These are phyloP conservation scores for Perizoma affinitatum DNA, from an alignment of 2,888 invertebrate genomes.

Conservation along the genomic window DNA sequence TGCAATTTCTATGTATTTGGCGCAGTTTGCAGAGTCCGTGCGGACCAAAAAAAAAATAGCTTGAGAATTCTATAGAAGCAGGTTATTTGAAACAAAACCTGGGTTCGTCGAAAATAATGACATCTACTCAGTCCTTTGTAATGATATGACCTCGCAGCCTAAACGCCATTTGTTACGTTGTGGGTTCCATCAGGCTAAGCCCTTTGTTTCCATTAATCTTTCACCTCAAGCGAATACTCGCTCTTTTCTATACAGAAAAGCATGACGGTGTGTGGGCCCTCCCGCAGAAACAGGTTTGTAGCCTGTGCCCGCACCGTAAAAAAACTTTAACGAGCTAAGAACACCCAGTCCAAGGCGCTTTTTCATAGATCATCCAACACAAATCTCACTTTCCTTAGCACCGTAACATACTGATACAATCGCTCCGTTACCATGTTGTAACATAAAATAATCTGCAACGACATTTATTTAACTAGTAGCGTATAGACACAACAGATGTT, in stretches of 20 bases:
- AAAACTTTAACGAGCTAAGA: conserved; percentile 66
- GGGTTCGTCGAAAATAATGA: neutral
- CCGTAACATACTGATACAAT: conserved; percentile 65
- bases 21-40: no score
- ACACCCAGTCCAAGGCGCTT: conserved; percentile 32
- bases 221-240: conserved; percentile 16
- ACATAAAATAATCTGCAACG: conserved; percentile 62
- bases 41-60: no score
- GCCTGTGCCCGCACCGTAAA: conserved; percentile 48
- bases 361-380: conserved; percentile 59
- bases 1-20: no score
- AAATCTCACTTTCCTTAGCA: conserved; percentile 71
- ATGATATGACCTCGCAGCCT: conserved; percentile 27
- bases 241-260: conserved; percentile 15
- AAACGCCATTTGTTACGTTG: conserved; percentile 28
- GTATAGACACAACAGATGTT: conserved; percentile 60
- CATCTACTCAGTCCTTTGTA: conserved; percentile 12
- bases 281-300: conserved; percentile 65
- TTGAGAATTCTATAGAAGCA: no score
- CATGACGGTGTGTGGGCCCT: conserved; percentile 61
- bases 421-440: conserved; percentile 56
- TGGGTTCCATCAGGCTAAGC: conserved; percentile 28
- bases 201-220: conserved; percentile 40
- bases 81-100: no score
- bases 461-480: conserved; percentile 68